Base-by-base conservation (phyloP, 2,888 invertebrate species). In the Chouioia cunea region DNA sequence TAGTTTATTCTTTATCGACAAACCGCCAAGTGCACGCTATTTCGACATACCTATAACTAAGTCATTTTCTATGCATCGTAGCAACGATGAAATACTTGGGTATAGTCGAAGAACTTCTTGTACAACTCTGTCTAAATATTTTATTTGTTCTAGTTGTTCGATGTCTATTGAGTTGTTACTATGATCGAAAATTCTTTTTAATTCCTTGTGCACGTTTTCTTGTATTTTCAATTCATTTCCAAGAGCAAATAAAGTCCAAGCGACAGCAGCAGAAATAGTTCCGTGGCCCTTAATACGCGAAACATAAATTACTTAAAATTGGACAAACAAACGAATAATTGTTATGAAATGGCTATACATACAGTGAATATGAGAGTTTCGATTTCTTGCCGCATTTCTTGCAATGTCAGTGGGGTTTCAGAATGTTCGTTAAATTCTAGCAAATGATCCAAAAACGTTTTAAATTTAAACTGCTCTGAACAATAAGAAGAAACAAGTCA, bases 321-420 rank as follows among this genome's bases (percentile, higher is more conserved):
- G 20, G 2, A 43, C 20, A 15, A 3, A 46, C 8, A 52, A 64
- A 72, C 48, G 27, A 48, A 23, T 18, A 48, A 60, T 16, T 22
- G 56, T 36, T 36, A 36, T 36, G 6, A 36, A 36, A 36, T 36
- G 6, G 6, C 4, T 36, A 8, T 27, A 14, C 16, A 16, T 80
- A 91, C 91, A 83, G 90, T 92, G 82, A 93, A 93, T 90, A 92
- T 90, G 76, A 93, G 92, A 22, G 14, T 20, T 53, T 53, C 20
- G 14, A 27, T 6, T 59, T 73, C 73, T 54, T 73, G 50, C 2
- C 62, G 62, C 15, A 73, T 36, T 48, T 73, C 64, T 62, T 73
- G 16, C 20, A 62, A 20, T 23, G 65, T 47, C 6, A 72, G 6
- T 18, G 58, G 36, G 20, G 18, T 6, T 8, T 54, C 8, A 50